Base-by-base conservation (phyloP, 2,888 invertebrate genomes). In the Phoenoteleia sp. region DNA sequence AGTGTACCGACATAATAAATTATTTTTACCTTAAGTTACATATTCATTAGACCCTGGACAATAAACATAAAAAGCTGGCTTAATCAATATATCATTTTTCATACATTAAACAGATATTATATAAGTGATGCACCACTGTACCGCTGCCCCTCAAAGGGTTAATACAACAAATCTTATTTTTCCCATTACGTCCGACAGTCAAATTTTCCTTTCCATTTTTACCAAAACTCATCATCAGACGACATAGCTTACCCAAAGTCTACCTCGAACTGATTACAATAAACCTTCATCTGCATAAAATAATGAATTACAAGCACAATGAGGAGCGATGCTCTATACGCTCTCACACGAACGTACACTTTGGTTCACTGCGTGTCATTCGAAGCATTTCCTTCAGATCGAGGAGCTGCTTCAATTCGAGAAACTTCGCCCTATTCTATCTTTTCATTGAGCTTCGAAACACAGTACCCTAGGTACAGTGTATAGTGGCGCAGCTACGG, bases 391-490 rank as follows among this genome's bases (percentile, higher is more conserved):
- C 49, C 79, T 76, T 76, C 47, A 81, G 81, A 77, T 80, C 81
- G 72, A 85, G 77, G 74, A 85, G 77, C 79, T 54, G 85, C 81
- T 85, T 82, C 79, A 85, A 80, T 85, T 79, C 75, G 72, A 29
- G 71, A 85, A 85, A 85, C 79, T 85, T 85, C 77, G 23, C 56
- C 85, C 85, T 45, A 76, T 83, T 72, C 83, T 76, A 77, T 80
- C 80, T 81, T 86, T 86, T 83, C 86, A 86, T 87, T 85, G 83
- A 84, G 84, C 79, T 82, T 85, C 80, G 86, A 87, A 83, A 86
- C 87, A 87, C 84, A 88, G 86, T 88, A 84, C 86, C 80, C 71
- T 69, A 76, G 84, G 85, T 67, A 83, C 85, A 83, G 84, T 79
- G 83, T 87, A 85, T 81, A 87, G 83, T 77, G 76, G 76, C 71